Evolutionary conservation across 2,113 vertebrate genomes (phyloP).

Genomic region (Leucopsar rothschildi): DNA sequence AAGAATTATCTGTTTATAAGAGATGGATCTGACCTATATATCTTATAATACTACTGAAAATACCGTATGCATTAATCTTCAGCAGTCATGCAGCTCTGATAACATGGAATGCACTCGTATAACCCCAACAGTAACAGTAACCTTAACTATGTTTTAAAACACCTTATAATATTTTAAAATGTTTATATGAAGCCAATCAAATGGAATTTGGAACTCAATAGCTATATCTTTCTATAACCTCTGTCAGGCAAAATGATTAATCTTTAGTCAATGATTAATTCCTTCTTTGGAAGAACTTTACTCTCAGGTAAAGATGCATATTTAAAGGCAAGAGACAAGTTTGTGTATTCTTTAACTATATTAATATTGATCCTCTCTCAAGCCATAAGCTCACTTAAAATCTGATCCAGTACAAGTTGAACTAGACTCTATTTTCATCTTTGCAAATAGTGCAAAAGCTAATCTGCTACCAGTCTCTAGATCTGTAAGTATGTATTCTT

Average conservation of each 20-base stretch:
- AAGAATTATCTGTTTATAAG: background rate
- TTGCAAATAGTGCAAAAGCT: background rate
- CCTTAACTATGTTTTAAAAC: background rate
- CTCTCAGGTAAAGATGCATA: background rate
- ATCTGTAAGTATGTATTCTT: background rate
- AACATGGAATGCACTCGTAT: background rate
- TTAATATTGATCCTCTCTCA: background rate
- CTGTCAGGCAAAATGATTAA: background rate
- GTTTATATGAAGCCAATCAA: background rate
- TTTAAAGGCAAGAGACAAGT: background rate
- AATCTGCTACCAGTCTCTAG: background rate
- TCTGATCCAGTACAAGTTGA: background rate
- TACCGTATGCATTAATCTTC: background rate
- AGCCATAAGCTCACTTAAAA: background rate
- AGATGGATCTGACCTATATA: background rate
- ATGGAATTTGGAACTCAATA: background rate
- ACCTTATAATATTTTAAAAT: background rate
- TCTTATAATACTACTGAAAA: background rate
- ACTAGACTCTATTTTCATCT: background rate
- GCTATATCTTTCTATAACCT: background rate
- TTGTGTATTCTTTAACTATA: background rate
- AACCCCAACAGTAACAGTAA: background rate
- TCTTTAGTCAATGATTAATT: background rate
- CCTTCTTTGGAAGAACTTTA: background rate
- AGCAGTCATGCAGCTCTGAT: background rate